These are phyloP conservation scores for Rhabdomys dilectus DNA, from an alignment of 2,113 vertebrate species.

Conservation along the genomic window DNA sequence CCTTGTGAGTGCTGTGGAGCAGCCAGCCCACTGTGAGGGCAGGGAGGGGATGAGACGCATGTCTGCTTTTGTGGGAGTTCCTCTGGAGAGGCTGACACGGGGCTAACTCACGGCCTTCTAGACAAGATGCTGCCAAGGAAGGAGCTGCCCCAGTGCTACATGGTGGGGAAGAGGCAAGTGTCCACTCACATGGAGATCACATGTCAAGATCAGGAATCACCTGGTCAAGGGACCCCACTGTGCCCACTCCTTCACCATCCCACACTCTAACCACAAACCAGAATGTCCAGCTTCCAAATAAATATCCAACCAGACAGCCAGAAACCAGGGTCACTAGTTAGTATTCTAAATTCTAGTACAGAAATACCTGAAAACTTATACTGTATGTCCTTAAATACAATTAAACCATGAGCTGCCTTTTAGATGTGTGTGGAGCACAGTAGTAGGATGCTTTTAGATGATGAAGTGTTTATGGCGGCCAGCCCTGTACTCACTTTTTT, in stretches of 20 bases:
- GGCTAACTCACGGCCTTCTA: not conserved
- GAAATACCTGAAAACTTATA: not conserved
- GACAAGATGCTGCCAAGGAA: not conserved
- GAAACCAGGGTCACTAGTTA: no score
- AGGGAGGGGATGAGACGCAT: not conserved
- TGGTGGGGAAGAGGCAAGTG: not conserved
- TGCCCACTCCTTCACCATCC: not conserved
- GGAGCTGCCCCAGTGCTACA: not conserved
- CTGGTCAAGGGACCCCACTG: not conserved
- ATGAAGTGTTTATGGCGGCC: not conserved
- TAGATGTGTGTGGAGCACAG: not conserved
- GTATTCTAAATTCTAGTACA: not conserved
- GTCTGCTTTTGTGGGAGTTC: not conserved
- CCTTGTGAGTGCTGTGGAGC: not conserved
- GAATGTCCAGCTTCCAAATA: not conserved
- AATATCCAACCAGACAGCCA: not conserved
- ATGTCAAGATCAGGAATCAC: not conserved
- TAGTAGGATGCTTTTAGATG: accelerated
- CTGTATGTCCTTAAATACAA: not conserved
- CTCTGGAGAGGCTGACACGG: not conserved
- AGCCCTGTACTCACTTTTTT: not conserved
- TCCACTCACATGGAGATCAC: no score
- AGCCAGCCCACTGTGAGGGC: not conserved
- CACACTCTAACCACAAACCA: not conserved
- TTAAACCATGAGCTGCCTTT: not conserved